phyloP scores from a whole-genome alignment of 1,140 invertebrate species.

The Bursaphelenchus mucronatus region DNA sequence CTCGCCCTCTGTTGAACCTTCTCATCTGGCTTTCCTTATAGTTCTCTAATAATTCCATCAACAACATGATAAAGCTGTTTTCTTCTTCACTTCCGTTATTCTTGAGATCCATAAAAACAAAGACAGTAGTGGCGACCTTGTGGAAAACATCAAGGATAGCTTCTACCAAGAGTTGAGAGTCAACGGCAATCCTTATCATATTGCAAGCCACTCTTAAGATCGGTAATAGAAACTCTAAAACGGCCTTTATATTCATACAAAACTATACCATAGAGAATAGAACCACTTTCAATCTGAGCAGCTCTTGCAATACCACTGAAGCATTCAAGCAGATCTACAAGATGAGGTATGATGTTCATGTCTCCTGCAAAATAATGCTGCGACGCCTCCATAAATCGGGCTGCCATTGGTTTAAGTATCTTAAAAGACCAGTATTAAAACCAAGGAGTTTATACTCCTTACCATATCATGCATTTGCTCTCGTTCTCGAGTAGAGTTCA shows the following conservation, averaged over 20 bases:
- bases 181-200: constrained; percentile 10
- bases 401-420: constrained; percentile 21
- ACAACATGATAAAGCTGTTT: constrained; percentile 13
- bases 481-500: constrained; percentile 4
- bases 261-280: constrained; percentile 10
- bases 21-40: constrained; percentile 10
- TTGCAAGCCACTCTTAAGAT: not conserved
- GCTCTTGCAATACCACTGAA: constrained; percentile 18
- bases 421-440: not conserved
- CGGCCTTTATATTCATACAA: not conserved
- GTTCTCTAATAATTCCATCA: constrained; percentile 1
- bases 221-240: constrained; percentile 12
- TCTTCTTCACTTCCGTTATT: not conserved
- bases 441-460: not conserved
- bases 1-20: constrained; percentile 4
- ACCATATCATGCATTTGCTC: constrained; percentile 16
- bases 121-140: constrained; percentile 19
- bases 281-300: constrained; percentile 17
- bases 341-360: not conserved
- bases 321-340: constrained; percentile 17
- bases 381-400: constrained; percentile 1
- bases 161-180: not conserved
- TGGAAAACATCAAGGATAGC: constrained; percentile 11
- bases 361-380: not conserved
- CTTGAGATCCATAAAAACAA: constrained; percentile 19